Conservation (phyloP, 1,140 invertebrate species). For the Rhagoletis pomonella region DNA sequence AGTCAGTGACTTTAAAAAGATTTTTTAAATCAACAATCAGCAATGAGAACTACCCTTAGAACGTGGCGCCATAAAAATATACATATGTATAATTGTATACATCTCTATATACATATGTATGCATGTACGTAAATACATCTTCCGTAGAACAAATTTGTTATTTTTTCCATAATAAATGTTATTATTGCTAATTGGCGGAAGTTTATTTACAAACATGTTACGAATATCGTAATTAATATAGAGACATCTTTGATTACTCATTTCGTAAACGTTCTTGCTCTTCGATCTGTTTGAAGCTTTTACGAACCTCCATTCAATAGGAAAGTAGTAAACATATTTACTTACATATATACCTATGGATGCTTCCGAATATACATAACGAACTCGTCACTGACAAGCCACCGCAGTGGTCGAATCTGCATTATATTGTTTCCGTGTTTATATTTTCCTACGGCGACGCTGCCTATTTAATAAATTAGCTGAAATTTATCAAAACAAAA, state of each 20-base stretch:
- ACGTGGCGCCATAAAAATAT: not conserved
- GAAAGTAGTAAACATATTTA: not conserved
- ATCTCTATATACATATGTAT: not conserved
- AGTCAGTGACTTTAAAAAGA: not conserved
- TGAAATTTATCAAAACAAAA: not conserved
- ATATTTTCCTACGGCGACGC: not conserved
- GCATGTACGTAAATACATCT: not conserved
- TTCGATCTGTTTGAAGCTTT: not conserved
- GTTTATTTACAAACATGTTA: not conserved
- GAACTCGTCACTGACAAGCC: too few species aligned
- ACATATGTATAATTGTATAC: not conserved
- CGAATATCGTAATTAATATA: conserved; percentile 2
- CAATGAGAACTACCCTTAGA: not conserved
- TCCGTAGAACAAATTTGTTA: not conserved
- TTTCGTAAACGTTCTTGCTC: not conserved
- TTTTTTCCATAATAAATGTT: conserved; percentile 20
- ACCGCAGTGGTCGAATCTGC: too few species aligned
- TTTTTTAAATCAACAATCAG: conserved; percentile 14
- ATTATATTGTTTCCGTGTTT: conserved; percentile 21
- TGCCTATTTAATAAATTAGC: conserved; percentile 27
- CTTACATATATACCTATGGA: not conserved
- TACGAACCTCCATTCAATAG: not conserved
- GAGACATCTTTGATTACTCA: not conserved
- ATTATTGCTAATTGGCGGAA: not conserved
- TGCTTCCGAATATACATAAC: too few species aligned